phyloP scores from a whole-genome alignment of 2,888 invertebrate species.

The Mycalesis mineus region DNA sequence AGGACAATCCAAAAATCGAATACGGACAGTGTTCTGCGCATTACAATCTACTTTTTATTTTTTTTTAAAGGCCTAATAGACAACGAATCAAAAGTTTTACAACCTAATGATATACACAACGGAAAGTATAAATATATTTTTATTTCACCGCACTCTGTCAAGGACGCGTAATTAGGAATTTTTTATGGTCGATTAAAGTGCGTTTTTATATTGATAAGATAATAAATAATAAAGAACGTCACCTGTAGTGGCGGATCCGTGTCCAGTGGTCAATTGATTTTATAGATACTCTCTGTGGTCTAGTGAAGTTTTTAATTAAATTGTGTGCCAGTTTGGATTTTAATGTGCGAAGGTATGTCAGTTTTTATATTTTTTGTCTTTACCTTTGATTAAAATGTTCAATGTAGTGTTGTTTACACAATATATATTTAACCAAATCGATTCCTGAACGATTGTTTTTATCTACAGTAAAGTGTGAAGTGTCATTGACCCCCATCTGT shows the following conservation, averaged over 20 bases:
- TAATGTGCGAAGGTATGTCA: conserved; percentile 55
- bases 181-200: conserved; percentile 40
- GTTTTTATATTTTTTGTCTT: not conserved
- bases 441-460: not conserved
- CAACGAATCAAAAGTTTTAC: conserved; percentile 31
- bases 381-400: not conserved
- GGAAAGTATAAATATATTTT: conserved; percentile 1
- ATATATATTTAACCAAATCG: not conserved
- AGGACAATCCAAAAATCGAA: conserved; percentile 31
- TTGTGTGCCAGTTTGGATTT: conserved; percentile 56
- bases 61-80: conserved; percentile 31
- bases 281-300: conserved; percentile 32
- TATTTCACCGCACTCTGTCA: conserved; percentile 24
- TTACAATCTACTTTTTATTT: conserved; percentile 21
- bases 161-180: conserved; percentile 46
- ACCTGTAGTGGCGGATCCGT: conserved; percentile 56
- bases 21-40: conserved; percentile 25
- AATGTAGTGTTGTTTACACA: not conserved
- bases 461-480: not conserved
- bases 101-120: not conserved
- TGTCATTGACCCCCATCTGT: not conserved
- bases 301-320: conserved; percentile 29
- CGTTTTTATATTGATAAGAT: conserved; percentile 57
- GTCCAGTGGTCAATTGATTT: conserved; percentile 56
- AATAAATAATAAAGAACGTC: conserved; percentile 34